These are phyloP conservation scores for Andrena fulva DNA, from an alignment of 2,888 invertebrate genomes.

Conservation along the genomic window DNA sequence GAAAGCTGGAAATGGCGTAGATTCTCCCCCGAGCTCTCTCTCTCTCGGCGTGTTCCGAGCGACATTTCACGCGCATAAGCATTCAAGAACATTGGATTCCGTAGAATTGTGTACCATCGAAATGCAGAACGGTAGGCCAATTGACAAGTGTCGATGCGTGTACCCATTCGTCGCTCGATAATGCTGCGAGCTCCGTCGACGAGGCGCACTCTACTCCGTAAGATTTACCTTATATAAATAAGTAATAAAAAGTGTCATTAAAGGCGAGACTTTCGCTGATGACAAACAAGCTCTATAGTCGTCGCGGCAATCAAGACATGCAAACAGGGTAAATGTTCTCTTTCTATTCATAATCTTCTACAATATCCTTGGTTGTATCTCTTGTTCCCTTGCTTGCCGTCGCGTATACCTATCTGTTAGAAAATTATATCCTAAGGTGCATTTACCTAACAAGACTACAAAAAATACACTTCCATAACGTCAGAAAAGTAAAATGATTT, in stretches of 20 bases:
- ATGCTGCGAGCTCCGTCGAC: neutral
- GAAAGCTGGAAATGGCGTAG: neutral
- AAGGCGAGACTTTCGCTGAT: neutral
- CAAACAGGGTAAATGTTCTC: constrained; percentile 18
- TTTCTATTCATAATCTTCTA: neutral
- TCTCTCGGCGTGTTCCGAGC: neutral
- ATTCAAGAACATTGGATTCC: neutral
- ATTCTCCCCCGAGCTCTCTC: neutral
- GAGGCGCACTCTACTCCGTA: constrained; percentile 9
- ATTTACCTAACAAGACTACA: neutral
- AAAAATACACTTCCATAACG: constrained; percentile 27
- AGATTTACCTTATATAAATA: constrained; percentile 40
- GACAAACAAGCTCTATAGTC: constrained; percentile 10
- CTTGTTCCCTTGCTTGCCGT: neutral
- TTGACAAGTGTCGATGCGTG: neutral
- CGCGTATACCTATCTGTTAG: constrained; percentile 13
- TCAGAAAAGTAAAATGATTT: constrained; percentile 15
- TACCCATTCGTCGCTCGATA: neutral
- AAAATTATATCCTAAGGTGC: constrained; percentile 3
- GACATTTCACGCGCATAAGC: neutral
- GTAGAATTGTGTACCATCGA: neutral
- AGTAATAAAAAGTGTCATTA: constrained; percentile 16
- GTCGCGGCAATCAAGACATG: neutral
- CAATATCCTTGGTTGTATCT: constrained; percentile 2
- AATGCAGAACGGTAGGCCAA: neutral